These are phyloP conservation scores for Axea sp. DNA, from an alignment of 2,888 invertebrate species.

Conservation along the genomic window DNA sequence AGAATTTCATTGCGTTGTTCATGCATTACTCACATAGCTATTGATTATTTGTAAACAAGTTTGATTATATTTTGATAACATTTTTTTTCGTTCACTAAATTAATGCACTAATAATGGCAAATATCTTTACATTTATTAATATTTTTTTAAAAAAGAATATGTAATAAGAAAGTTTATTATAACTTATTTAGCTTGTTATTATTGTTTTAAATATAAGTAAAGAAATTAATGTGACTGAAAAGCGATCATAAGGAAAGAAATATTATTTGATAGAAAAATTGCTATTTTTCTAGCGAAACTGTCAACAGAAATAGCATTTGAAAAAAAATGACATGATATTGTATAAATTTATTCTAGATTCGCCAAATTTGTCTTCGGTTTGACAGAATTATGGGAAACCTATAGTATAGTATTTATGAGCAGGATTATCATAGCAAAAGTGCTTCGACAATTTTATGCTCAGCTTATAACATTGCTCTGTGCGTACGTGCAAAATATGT, in stretches of 20 bases:
- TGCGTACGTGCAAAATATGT: no score
- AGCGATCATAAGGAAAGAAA: conserved; percentile 11
- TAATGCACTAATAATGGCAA: no score
- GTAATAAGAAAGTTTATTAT: no score
- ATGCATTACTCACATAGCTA: no score
- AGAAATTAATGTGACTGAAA: conserved; percentile 4
- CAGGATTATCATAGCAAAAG: conserved; percentile 42
- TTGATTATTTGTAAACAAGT: no score
- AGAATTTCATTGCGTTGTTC: no score
- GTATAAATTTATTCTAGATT: conserved; percentile 45
- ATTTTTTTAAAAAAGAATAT: no score
- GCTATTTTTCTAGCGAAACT: conserved; percentile 24
- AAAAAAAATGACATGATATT: conserved; percentile 42
- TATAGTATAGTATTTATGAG: conserved; percentile 39
- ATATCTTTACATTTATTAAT: no score
- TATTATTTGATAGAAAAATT: conserved; percentile 32
- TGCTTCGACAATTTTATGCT: conserved; percentile 29
- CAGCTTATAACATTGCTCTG: conserved; percentile 26
- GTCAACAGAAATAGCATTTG: conserved; percentile 31
- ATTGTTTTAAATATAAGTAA: conserved; percentile 8
- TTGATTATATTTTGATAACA: no score
- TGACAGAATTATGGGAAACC: conserved; percentile 44
- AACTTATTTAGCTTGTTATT: no score
- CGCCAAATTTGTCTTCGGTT: conserved; percentile 48
- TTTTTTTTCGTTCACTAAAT: no score